A percentile compares a stretch with the other conserved stretches of the same genome.
These are phyloP conservation scores for Solenopsis fugax DNA, from an alignment of 1,140 invertebrate species.

Conservation along the genomic window DNA sequence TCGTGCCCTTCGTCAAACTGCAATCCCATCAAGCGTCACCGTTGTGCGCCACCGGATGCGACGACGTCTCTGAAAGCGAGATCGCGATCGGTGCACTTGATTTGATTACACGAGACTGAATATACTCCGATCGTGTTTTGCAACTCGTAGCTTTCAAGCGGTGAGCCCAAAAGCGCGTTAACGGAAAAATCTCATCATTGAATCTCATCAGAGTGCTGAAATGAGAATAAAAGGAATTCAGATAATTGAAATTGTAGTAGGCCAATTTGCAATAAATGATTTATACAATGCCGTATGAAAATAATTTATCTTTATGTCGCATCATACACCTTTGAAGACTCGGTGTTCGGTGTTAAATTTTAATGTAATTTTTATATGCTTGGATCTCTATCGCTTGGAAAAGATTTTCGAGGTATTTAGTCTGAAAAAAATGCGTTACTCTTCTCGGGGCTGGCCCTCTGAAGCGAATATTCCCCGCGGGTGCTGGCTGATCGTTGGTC, in stretches of 20 bases:
- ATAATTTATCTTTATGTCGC: not conserved
- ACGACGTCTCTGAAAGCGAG: conserved; percentile 8
- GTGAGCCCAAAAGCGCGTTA: not conserved
- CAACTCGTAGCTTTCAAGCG: not conserved
- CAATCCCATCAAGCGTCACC: conserved; percentile 52
- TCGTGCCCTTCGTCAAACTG: conserved; percentile 65
- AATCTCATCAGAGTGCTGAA: not conserved
- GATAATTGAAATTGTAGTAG: not conserved
- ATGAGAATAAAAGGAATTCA: not conserved
- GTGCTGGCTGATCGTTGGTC: conserved; percentile 6
- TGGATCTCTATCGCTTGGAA: no score
- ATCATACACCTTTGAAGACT: not conserved
- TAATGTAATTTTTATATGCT: not conserved
- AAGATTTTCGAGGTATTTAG: no score
- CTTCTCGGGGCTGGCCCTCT: no score
- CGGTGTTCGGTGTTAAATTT: not conserved
- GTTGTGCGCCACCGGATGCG: conserved; percentile 33
- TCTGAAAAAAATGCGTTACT: not conserved
- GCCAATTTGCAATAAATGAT: not conserved
- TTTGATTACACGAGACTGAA: not conserved
- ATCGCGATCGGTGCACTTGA: not conserved
- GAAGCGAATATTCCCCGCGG: not conserved
- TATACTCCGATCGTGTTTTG: not conserved
- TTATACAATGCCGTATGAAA: not conserved
- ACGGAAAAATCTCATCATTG: not conserved